phyloP scores from a whole-genome alignment of 2,797 vertebrate genomes.

The Harpagifer antarcticus region DNA sequence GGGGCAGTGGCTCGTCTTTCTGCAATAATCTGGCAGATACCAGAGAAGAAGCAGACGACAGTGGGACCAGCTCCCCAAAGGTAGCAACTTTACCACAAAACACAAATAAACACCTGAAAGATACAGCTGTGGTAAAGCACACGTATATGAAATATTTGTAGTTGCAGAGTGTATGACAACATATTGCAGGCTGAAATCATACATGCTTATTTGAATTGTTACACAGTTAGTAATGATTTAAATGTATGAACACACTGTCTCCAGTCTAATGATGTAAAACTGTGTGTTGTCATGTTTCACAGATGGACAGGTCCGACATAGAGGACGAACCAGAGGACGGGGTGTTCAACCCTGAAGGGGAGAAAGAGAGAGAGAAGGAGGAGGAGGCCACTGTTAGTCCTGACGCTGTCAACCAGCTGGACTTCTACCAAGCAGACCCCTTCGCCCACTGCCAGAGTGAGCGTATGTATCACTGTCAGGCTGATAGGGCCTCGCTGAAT shows the following conservation, averaged over 20 bases:
- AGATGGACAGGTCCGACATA: conserved; percentile 72
- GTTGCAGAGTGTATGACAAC: background rate
- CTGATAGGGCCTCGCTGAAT: background rate
- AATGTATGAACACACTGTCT: background rate
- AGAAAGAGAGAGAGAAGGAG: conserved; percentile 58
- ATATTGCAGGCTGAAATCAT: background rate
- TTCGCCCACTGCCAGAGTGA: conserved; percentile 89
- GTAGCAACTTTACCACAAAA: conserved; percentile 27
- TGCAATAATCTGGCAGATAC: conserved; percentile 74
- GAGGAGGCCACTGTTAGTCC: conserved; percentile 65
- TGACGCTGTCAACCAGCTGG: conserved; percentile 79
- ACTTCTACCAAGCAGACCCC: conserved; percentile 96
- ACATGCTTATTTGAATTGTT: background rate
- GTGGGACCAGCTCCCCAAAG: conserved; percentile 75
- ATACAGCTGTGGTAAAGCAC: background rate
- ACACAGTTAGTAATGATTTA: background rate
- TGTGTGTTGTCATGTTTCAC: conserved; percentile 8
- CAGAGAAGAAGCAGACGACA: conserved; percentile 73
- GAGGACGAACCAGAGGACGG: conserved; percentile 67
- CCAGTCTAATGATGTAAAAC: background rate
- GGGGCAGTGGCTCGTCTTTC: conserved; percentile 67
- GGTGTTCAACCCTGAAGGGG: conserved; percentile 21
- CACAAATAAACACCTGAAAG: background rate
- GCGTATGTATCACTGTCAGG: conserved; percentile 58
- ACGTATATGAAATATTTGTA: no score